Base-by-base conservation (phyloP, 2,797 vertebrate genomes). In the Orientallactaga sibirica region DNA sequence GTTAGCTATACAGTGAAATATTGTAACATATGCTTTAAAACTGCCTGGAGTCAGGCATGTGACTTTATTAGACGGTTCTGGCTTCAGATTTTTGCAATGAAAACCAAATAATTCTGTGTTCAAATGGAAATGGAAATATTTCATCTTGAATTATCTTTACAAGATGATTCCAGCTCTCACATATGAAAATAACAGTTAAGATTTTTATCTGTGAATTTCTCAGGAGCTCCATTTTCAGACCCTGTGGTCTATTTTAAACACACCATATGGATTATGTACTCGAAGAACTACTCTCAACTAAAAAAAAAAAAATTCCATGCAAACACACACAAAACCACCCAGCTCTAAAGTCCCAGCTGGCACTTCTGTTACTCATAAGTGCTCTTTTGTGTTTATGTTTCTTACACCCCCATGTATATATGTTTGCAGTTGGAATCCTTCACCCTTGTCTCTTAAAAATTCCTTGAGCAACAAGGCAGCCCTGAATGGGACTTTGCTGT, bases 251-350 rank as follows among this genome's bases (percentile, higher is more conserved):
- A 95, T 94, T 96, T 97, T 93, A 97, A 96, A 94, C 93, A 95
- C 83, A 86, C 96, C 97, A 97, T 96, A 97, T 97, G 97, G 97
- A 94, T 96, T 95, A 96, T 96, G 95, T 96, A 97, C 75, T 94
- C 70, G 76, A 91, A 64, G 66, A 94, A 78, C 91, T 92, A 91
- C 91, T 91, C 82, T 88, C 75, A 27, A 83, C 81, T 86, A 66
- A 83, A 92, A 95, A 85, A 89, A 85, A 89, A 88, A 92, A 87
- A 91, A 58, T 58, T 16, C 37, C 93, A 33, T 93, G 91, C 94
- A 95, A 97, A 97, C 88, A 97, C 87, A 96, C 48, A 48, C 6
- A 48, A 48, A 97, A 96, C 95, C 92, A 92, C 86, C 96, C 96
- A 95, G 84, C 58, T 96, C 94, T 94, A 61, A 95, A 94, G 94